Base-by-base conservation (phyloP, 2,113 vertebrate genomes). In the Ancistrus triradiatus region DNA sequence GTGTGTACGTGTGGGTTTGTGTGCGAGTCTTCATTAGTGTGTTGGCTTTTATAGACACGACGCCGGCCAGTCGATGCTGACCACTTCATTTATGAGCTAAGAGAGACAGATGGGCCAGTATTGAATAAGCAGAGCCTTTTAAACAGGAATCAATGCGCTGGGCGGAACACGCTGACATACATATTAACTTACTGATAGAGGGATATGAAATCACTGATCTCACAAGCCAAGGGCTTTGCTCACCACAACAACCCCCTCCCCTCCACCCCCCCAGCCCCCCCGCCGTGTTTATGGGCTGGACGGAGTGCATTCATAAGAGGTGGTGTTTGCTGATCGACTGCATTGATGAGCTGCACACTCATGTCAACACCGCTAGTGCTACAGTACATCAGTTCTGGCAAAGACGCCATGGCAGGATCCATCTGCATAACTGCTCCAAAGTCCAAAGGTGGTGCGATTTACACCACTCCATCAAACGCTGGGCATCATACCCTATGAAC, bases 41-140 rank as follows among this genome's bases (percentile, higher is more conserved):
- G 91, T 88, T 89, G 86, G 91, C 82, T 94, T 91, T 91, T 90
- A 94, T 91, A 89, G 91, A 89, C 78, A 31, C 3, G 84, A 77
- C 85, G 87, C 86, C 84, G 90, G 90, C 82, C 84, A 86, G 90
- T 93, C 93, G 85, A 92, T 95, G 91, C 81, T 79, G 85, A 88
- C 86, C 86, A 91, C 90, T 95, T 97, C 93, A 95, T 95, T 95
- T 96, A 95, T 96, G 92, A 92, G 91, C 91, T 87, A 93, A 93
- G 90, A 90, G 91, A 96, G 93, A 95, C 87, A 89, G 91, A 95
- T 93, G 91, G 88, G 66, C 66, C 77, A 72, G 80, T 88, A 95
- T 95, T 83, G 92, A 95, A 90, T 90, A 88, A 82, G 88, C 88
- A 88, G 89, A 83, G 89, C 86, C 85, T 89, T 91, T 90, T 87